phyloP scores from a whole-genome alignment of 2,113 vertebrate genomes.

The Saccopteryx bilineata region DNA sequence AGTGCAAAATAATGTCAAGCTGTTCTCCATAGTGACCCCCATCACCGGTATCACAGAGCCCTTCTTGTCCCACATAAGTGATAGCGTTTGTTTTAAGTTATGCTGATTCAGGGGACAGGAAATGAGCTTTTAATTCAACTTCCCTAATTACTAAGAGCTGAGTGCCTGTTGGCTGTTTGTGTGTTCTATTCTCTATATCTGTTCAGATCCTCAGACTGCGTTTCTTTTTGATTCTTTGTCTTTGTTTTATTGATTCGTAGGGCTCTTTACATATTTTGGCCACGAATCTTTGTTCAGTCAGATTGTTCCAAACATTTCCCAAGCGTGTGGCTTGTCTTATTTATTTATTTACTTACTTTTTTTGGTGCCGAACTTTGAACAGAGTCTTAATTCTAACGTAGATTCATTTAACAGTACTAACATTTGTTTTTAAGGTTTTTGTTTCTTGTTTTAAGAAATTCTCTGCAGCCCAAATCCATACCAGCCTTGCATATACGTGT shows the following conservation, averaged over 20 bases:
- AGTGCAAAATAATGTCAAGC: neutral
- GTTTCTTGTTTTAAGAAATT: conserved; percentile 53
- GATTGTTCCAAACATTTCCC: neutral
- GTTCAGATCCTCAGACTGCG: neutral
- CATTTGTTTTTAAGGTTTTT: conserved; percentile 31
- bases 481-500: neutral
- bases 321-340: neutral
- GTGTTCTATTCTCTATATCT: conserved; percentile 23
- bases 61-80: neutral
- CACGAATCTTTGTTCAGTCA: conserved; percentile 14
- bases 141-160: conserved; percentile 22
- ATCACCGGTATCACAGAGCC: neutral
- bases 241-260: conserved; percentile 44
- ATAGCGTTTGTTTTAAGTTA: neutral
- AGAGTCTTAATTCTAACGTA: neutral
- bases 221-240: conserved; percentile 13
- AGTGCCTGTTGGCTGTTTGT: conserved; percentile 21
- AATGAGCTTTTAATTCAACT: conserved; percentile 32
- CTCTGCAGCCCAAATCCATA: neutral
- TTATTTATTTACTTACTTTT: neutral
- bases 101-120: neutral
- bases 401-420: neutral
- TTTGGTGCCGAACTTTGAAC: neutral
- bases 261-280: conserved; percentile 30
- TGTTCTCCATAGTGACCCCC: neutral